These are phyloP conservation scores for Tursiops truncatus DNA, from an alignment of 2,113 vertebrate genomes.

Conservation along the genomic window DNA sequence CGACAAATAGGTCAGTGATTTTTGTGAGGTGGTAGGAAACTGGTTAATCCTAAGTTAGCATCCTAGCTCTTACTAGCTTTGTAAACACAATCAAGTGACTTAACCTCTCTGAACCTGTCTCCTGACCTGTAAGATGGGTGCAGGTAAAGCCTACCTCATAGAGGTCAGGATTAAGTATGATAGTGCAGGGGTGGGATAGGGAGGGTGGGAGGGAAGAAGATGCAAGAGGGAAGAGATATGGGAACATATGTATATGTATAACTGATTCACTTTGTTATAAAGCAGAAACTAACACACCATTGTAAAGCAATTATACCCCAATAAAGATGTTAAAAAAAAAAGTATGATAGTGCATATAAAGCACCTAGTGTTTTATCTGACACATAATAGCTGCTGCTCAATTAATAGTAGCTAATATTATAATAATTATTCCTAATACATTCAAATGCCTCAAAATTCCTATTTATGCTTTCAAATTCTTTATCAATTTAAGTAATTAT, in stretches of 20 bases:
- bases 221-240: too few relatives aligned
- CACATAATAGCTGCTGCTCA: neutral
- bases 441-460: neutral
- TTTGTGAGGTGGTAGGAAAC: neutral
- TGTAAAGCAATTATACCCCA: too few relatives aligned
- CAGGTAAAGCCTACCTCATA: neutral
- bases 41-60: neutral
- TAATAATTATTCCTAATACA: neutral
- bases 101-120: neutral
- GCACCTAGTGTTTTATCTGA: neutral
- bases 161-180: neutral
- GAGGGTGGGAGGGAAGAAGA: too few relatives aligned
- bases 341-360: neutral
- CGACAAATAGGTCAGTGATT: neutral
- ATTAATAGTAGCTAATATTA: neutral
- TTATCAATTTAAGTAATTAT: neutral
- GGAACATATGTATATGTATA: too few relatives aligned
- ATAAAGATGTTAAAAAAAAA: neutral
- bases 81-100: neutral
- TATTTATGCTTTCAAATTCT: neutral
- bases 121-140: neutral
- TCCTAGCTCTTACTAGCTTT: neutral
- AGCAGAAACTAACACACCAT: too few relatives aligned
- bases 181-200: neutral
- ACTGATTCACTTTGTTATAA: too few relatives aligned